Conservation (phyloP, 2,888 invertebrate species). For the Ectemnius continuus region DNA sequence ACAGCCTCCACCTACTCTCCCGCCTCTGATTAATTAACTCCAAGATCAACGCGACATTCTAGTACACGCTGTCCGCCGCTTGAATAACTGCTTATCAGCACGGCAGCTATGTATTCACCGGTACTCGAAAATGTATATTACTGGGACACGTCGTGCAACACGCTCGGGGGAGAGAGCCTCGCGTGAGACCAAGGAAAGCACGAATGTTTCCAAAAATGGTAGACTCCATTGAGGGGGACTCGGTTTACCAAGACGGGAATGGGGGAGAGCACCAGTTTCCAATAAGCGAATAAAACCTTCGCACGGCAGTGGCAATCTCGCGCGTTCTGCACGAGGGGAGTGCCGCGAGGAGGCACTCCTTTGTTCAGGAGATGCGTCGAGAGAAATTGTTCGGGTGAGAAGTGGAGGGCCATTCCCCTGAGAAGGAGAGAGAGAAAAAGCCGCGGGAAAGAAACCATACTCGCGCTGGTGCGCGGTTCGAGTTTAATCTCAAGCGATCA, state of each 20-base stretch:
- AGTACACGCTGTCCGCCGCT: no score
- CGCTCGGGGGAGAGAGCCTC: not conserved
- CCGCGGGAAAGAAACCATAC: conserved; percentile 39
- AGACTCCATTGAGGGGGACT: not conserved
- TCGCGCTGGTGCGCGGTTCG: conserved; percentile 37
- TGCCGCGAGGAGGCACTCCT: conserved; percentile 30
- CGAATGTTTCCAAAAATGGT: not conserved
- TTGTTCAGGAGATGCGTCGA: conserved; percentile 30
- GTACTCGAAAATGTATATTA: no score
- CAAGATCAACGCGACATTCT: not conserved
- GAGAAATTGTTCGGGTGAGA: conserved; percentile 29
- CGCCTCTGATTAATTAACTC: conserved; percentile 3
- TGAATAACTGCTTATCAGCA: no score
- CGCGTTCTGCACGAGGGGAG: conserved; percentile 34
- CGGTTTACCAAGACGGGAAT: not conserved
- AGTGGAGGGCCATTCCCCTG: conserved; percentile 23
- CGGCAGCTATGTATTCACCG: no score
- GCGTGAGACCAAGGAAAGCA: not conserved
- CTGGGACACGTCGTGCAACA: not conserved
- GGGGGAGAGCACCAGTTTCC: conserved; percentile 31
- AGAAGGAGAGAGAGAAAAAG: conserved; percentile 18
- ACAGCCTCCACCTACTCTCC: not conserved
- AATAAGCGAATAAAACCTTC: conserved; percentile 30
- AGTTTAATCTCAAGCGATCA: conserved; percentile 56
- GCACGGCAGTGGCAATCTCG: conserved; percentile 11